Percentiles rank a stretch among this genome's conserved stretches.
Evolutionary conservation across 2,113 vertebrate species (phyloP).

Genomic region (Parus major): DNA sequence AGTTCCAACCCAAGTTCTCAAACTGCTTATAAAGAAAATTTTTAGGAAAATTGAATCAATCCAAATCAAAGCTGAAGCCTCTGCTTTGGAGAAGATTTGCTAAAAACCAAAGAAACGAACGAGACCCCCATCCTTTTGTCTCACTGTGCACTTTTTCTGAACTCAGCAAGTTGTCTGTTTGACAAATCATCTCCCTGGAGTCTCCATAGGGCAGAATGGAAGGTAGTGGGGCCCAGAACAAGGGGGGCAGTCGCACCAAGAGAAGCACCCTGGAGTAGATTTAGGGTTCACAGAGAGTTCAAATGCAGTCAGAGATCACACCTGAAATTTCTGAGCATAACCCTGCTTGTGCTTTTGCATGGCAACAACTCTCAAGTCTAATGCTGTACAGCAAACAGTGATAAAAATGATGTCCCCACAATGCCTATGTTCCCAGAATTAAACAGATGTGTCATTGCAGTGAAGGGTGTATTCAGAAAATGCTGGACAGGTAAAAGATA

Average conservation of each 20-base stretch:
- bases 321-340: neutral
- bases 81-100: neutral
- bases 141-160: neutral
- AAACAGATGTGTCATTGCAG: neutral
- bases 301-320: neutral
- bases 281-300: neutral
- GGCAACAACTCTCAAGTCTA: neutral
- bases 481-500: neutral
- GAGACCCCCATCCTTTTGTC: neutral
- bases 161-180: neutral
- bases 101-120: neutral
- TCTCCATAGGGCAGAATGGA: neutral
- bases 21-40: neutral
- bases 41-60: neutral
- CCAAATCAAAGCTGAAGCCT: neutral
- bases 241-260: accelerated
- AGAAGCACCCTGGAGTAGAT: neutral
- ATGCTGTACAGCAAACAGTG: neutral
- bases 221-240: neutral
- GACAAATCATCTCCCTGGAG: neutral
- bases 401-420: neutral
- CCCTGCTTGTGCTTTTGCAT: neutral
- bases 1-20: neutral
- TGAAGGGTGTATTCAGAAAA: neutral
- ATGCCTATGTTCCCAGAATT: neutral